Percentiles rank a stretch among this genome's conserved stretches.
phyloP scores from a whole-genome alignment of 2,888 invertebrate genomes.

The Pammene aurita region DNA sequence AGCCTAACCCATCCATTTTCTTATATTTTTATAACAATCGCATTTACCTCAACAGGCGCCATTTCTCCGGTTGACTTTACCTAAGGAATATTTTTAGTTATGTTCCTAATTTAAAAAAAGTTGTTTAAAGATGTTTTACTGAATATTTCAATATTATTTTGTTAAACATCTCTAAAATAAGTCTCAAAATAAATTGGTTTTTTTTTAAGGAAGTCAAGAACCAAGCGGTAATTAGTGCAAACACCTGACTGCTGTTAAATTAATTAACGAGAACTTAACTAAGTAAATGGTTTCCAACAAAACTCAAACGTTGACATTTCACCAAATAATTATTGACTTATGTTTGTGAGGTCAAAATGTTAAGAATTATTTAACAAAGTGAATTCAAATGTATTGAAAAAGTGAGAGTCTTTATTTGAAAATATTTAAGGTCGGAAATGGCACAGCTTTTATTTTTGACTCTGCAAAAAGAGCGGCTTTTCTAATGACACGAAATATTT shows the following conservation, averaged over 20 bases:
- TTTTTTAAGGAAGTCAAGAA: neutral
- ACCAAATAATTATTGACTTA: slow-evolving; percentile 67
- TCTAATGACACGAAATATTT: slow-evolving; percentile 73
- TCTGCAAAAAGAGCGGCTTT: slow-evolving; percentile 44
- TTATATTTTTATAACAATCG: too few relatives aligned
- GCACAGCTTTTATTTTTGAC: neutral
- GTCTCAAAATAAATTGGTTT: neutral
- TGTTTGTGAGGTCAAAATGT: slow-evolving; percentile 63
- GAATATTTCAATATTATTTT: too few relatives aligned
- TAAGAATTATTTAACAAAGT: slow-evolving; percentile 41
- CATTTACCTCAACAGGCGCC: too few relatives aligned
- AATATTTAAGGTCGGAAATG: slow-evolving; percentile 47
- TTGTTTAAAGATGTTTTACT: too few relatives aligned
- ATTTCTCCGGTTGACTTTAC: too few relatives aligned
- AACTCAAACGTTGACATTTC: slow-evolving; percentile 64
- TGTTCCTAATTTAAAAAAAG: too few relatives aligned
- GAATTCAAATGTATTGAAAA: neutral
- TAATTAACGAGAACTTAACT: slow-evolving; percentile 46
- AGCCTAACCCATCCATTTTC: too few relatives aligned
- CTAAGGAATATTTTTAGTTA: too few relatives aligned
- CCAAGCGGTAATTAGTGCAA: slow-evolving; percentile 2
- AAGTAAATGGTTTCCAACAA: slow-evolving; percentile 51
- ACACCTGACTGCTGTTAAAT: slow-evolving; percentile 42
- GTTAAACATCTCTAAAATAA: neutral
- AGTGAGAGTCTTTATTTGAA: slow-evolving; percentile 41